A percentile compares a stretch with the other conserved stretches of the same genome.
phyloP scores from a whole-genome alignment of 2,888 invertebrate species.

The Tenthredo distinguenda region DNA sequence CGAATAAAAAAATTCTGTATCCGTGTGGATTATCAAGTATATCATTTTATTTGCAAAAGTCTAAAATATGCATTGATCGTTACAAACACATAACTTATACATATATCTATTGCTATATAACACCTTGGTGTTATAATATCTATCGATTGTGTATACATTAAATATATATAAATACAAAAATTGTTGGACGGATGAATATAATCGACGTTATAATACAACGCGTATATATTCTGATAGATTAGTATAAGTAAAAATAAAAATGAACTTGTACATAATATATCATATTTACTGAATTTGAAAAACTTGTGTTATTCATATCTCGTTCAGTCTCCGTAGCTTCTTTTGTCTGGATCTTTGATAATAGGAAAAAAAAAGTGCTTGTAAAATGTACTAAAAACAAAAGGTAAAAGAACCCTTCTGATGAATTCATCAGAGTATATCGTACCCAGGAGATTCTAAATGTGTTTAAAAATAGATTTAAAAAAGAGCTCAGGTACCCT shows the following conservation, averaged over 20 bases:
- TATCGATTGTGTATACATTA: background rate
- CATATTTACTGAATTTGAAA: background rate
- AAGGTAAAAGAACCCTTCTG: background rate
- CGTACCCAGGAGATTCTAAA: background rate
- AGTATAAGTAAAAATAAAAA: background rate
- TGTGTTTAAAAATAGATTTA: background rate
- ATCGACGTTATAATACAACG: background rate
- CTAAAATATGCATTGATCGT: constrained; percentile 3
- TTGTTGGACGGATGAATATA: constrained; percentile 35
- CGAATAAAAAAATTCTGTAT: background rate
- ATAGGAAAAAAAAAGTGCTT: background rate
- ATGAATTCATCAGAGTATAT: background rate
- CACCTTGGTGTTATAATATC: background rate
- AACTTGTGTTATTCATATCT: background rate
- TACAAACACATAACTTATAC: background rate
- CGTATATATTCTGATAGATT: constrained; percentile 15
- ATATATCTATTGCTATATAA: too few species aligned
- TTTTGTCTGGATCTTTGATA: background rate
- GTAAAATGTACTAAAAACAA: background rate
- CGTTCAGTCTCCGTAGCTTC: background rate
- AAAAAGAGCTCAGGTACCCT: background rate
- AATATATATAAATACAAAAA: constrained; percentile 19
- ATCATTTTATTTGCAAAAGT: constrained; percentile 27
- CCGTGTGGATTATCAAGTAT: background rate
- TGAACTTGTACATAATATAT: background rate